Conservation (phyloP, 2,888 invertebrate genomes). For the Polymixis flavicincta region DNA sequence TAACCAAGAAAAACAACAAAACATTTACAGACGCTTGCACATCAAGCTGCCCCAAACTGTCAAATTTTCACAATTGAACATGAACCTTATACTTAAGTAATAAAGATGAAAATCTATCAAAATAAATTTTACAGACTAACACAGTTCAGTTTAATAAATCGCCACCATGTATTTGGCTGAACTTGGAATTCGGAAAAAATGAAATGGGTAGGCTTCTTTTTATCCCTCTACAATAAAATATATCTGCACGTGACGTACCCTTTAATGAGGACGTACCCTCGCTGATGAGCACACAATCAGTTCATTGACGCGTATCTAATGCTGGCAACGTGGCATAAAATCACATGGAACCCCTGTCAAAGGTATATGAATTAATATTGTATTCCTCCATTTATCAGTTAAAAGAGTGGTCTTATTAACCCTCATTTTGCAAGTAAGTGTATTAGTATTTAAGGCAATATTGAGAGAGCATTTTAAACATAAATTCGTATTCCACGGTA, state of each 20-base stretch:
- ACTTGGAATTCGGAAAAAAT: neutral
- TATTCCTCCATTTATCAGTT: neutral
- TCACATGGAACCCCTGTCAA: slow-evolving; percentile 21
- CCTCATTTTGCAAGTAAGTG: neutral
- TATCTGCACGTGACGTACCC: neutral
- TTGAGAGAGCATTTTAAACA: neutral
- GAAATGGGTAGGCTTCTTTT: neutral
- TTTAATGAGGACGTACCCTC: slow-evolving; percentile 32
- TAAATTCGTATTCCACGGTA: neutral
- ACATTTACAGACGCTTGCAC: too few relatives aligned
- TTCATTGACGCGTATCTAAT: slow-evolving; percentile 32
- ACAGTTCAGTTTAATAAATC: too few relatives aligned
- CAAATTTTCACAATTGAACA: too few relatives aligned
- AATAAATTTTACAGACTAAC: too few relatives aligned
- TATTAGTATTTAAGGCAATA: neutral
- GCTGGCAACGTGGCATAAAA: slow-evolving; percentile 19
- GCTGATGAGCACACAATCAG: slow-evolving; percentile 41
- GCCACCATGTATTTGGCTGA: too few relatives aligned
- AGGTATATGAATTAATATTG: slow-evolving; percentile 23
- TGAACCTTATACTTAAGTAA: too few relatives aligned
- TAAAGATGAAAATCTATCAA: too few relatives aligned
- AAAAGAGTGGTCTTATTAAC: neutral
- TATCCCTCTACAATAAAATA: slow-evolving; percentile 7
- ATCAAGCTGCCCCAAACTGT: too few relatives aligned
- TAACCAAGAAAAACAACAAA: too few relatives aligned